Percentiles rank a stretch among this genome's conserved stretches.
Conservation (phyloP, 1,140 invertebrate genomes). For the Hypothenemus hampei region DNA sequence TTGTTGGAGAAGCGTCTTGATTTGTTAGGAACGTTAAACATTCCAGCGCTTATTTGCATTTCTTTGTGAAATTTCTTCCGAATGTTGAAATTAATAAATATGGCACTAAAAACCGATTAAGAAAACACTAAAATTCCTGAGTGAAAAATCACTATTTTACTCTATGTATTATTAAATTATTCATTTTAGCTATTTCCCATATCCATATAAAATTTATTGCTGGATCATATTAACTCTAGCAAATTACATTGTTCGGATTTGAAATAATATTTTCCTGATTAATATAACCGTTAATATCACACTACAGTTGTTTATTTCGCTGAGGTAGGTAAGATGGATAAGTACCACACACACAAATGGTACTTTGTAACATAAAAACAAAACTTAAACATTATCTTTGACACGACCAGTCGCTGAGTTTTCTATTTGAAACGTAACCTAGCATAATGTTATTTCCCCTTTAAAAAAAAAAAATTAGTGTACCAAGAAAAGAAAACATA, state of each 20-base stretch:
- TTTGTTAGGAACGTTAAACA: conserved; percentile 45
- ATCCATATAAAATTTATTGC: no score
- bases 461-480: conserved; percentile 1
- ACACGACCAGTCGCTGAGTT: no score
- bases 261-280: no score
- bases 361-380: no score
- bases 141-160: conserved; percentile 17
- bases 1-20: conserved; percentile 46
- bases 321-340: conserved; percentile 15
- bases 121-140: conserved; percentile 16
- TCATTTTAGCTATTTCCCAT: no score
- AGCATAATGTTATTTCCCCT: conserved; percentile 3
- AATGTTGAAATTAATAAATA: conserved; percentile 10
- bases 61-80: conserved; percentile 23
- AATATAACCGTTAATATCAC: no score
- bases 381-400: no score
- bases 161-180: conserved; percentile 2
- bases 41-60: conserved; percentile 43
- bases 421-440: no score
- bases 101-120: conserved; percentile 17
- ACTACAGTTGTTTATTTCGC: no score
- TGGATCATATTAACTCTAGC: no score
- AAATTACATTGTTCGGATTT: no score
- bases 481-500: conserved; percentile 5
- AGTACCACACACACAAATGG: no score